These are phyloP conservation scores for Helicolenus hilgendorfi DNA, from an alignment of 2,797 vertebrate species.

Conservation along the genomic window DNA sequence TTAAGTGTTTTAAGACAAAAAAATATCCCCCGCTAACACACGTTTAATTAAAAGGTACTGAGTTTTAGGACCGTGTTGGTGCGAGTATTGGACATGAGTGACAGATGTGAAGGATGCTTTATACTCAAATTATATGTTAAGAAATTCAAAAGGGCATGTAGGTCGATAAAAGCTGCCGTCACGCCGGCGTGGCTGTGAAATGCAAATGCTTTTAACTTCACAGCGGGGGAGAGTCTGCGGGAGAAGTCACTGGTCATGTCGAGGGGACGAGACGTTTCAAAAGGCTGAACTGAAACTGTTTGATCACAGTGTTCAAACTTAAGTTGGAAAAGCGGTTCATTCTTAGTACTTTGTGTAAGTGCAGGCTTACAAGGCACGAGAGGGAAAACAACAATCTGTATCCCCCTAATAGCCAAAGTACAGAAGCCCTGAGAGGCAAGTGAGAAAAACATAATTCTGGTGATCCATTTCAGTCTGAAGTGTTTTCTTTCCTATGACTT, in stretches of 20 bases:
- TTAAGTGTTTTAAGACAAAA: conserved; percentile 8
- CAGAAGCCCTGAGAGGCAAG: not conserved
- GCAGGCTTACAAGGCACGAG: not conserved
- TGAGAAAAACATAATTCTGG: not conserved
- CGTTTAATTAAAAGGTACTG: conserved; percentile 41
- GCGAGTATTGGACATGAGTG: conserved; percentile 16
- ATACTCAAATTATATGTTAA: conserved; percentile 68
- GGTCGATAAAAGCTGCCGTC: conserved; percentile 64
- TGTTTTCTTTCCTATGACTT: not conserved
- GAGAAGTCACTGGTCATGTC: conserved; percentile 49
- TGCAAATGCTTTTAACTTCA: conserved; percentile 75
- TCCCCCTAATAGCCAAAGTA: not conserved
- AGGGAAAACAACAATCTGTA: conserved; percentile 6
- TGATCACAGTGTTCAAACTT: conserved; percentile 5
- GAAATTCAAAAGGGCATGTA: conserved; percentile 64
- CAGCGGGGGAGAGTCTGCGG: conserved; percentile 55
- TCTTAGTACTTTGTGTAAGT: not conserved
- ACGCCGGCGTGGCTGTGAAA: conserved; percentile 55
- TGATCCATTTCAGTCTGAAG: not conserved
- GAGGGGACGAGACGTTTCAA: conserved; percentile 6
- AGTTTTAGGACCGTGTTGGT: conserved; percentile 23
- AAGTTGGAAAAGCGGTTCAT: not conserved
- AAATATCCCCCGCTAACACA: not conserved
- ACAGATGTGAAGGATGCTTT: conserved; percentile 30
- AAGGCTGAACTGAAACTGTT: conserved; percentile 20